Evolutionary conservation across 2,888 invertebrate species (phyloP), one percentile per base, ranked within the genome.

Genomic region (Drosophila mulleri): DNA sequence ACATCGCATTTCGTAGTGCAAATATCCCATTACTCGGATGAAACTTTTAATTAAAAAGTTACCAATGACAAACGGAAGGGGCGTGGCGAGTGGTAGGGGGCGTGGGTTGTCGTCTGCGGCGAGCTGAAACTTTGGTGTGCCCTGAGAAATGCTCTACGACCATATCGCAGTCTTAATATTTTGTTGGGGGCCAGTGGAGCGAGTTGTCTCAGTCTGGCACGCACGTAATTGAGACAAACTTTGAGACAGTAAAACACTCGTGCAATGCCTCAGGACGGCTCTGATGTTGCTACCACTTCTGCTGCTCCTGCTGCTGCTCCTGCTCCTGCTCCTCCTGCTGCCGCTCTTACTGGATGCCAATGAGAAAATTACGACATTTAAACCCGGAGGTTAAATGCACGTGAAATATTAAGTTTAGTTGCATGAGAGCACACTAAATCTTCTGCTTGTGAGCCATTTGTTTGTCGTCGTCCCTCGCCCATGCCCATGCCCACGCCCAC

Each of bases 1-100:
- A 67, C 72, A 71, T 88, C 69, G 88, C 90, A 82, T 88, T 76
- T 87, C 79, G 74, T 72, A 83, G 83, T 84, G 78, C 84, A 88
- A 88, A 86, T 88, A 88, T 88, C 87, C 80, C 87, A 89, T 89
- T 88, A 89, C 90, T 80, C 75, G 78, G 81, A 78, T 80, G 83
- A 90, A 90, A 90, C 84, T 90, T 90, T 90, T 90, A 90, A 90
- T 90, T 90, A 90, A 90, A 89, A 89, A 84, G 86, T 82, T 87
- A 72, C 84, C 87, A 88, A 83, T 86, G 87, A 84, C 87, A 84
- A 83, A 82, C 81, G 73, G 72, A 50, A 47, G 32, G 52, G 26
- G 50, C 4, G 23, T 16, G 12, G 7, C 0, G 6, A 26, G 4
- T 0, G 1, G 32, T 11, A 6, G 26, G 23, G 26, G 6, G 26